A percentile compares a stretch with the other conserved stretches of the same genome.
These are phyloP conservation scores for Falco peregrinus DNA, from an alignment of 2,797 vertebrate species.

Conservation along the genomic window DNA sequence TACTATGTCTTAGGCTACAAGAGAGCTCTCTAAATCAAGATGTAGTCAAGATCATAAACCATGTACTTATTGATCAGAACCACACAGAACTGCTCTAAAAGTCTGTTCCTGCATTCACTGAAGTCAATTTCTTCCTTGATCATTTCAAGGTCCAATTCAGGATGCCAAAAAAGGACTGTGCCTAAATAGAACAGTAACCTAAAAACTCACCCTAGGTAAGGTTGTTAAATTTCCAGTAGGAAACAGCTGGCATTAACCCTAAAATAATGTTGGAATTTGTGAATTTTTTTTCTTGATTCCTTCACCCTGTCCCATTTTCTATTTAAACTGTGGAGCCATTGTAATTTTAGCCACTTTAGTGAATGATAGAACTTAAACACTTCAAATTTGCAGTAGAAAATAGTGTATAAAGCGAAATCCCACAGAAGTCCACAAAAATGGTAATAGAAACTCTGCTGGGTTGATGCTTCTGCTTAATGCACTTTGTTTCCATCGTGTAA, in stretches of 20 bases:
- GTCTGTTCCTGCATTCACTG: neutral
- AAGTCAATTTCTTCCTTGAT: neutral
- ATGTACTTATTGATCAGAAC: constrained; percentile 46
- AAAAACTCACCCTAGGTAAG: neutral
- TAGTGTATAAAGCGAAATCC: neutral
- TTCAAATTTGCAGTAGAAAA: neutral
- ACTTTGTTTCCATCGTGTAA: neutral
- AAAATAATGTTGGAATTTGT: neutral
- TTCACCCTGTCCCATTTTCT: neutral
- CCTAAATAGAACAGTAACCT: neutral
- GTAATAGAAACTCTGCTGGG: neutral
- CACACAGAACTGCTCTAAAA: constrained; percentile 1
- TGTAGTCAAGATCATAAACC: constrained; percentile 39
- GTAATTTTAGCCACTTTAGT: neutral
- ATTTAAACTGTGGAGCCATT: neutral
- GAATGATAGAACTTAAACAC: neutral
- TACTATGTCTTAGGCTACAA: constrained; percentile 25
- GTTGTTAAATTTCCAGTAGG: neutral
- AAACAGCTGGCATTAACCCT: neutral
- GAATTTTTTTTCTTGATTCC: neutral
- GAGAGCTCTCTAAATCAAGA: constrained; percentile 61
- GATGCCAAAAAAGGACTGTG: neutral
- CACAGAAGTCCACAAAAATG: neutral
- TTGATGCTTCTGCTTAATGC: neutral
- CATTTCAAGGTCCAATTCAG: neutral